Conservation (phyloP, 2,888 invertebrate genomes). For the Cremastobaeus sp. region DNA sequence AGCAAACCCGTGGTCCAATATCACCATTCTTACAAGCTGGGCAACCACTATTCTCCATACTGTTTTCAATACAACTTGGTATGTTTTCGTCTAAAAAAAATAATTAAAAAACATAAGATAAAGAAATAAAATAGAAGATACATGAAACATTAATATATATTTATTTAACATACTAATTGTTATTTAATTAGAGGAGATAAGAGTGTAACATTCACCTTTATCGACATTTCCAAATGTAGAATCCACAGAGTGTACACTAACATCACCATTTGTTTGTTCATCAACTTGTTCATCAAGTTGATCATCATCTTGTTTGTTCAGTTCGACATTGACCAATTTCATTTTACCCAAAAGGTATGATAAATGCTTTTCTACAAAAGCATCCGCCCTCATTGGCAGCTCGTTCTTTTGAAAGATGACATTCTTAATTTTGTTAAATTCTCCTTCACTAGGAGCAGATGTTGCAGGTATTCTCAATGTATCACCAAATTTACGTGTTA, state of each 20-base stretch:
- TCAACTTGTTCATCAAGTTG: no score
- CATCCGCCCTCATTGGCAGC: not conserved
- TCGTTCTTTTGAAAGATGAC: not conserved
- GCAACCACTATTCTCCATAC: not conserved
- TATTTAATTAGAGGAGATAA: no score
- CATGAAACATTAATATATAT: not conserved
- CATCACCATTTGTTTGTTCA: no score
- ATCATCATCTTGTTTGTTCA: not conserved
- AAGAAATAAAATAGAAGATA: no score
- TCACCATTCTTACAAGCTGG: constrained; percentile 15
- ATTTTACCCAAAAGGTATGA: not conserved
- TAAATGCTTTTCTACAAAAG: constrained; percentile 2
- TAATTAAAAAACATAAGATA: no score
- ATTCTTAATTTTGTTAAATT: constrained; percentile 13
- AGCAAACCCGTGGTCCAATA: constrained; percentile 9
- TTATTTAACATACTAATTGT: no score
- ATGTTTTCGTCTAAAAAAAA: not conserved
- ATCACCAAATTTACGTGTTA: not conserved
- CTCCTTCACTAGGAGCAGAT: constrained; percentile 4
- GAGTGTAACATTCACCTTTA: no score
- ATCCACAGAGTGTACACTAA: no score
- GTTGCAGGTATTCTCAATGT: not conserved
- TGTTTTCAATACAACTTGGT: no score
- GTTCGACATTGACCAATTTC: not conserved
- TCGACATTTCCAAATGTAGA: no score